Base-by-base conservation (phyloP, 2,113 vertebrate genomes). In the Hippocampus mohnikei region DNA sequence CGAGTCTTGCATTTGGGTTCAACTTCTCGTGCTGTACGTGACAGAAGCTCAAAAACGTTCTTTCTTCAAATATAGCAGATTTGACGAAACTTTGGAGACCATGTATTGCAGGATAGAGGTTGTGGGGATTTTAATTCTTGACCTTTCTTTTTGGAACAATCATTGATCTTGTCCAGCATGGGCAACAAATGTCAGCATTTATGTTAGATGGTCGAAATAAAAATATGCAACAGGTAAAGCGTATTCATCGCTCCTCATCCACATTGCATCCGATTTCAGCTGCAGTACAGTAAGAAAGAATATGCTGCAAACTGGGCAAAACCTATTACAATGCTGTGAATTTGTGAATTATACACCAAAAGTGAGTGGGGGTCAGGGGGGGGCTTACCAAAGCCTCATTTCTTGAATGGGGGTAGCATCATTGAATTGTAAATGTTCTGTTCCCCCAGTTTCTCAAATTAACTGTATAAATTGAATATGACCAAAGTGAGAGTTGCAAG, bases 311-410 rank as follows among this genome's bases (percentile, higher is more conserved):
- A 25, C 70, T 25, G 48, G 66, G 66, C 40, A 29, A 61, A 73
- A 80, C 69, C 73, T 69, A 64, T 80, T 73, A 69, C 50, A 69
- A 27, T 42, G 67, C 59, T 74, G 75, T 78, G 71, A 65, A 80
- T 87, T 83, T 77, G 69, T 75, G 48, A 77, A 79, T 77, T 77
- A 76, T 53, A 75, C 56, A 83, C 56, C 72, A 75, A 79, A 69
- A 64, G 7, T 10, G 29, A 12, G 10, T 11, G 42, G 42, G 3
- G 10, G 41, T 60, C 60, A 20, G 15, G 3, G 59, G 75, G 67
- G 64, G 63, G 23, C 7, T 0, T 59, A 20, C n/a, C 41, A 42
- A 66, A 72, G 62, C 52, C 65, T 79, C 8, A 76, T 83, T 82
- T 79, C 55, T 66, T 71, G 18, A 81, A 79, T 60, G 72, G 52